Conservation (phyloP, 2,113 vertebrate genomes). For the Equus przewalskii region DNA sequence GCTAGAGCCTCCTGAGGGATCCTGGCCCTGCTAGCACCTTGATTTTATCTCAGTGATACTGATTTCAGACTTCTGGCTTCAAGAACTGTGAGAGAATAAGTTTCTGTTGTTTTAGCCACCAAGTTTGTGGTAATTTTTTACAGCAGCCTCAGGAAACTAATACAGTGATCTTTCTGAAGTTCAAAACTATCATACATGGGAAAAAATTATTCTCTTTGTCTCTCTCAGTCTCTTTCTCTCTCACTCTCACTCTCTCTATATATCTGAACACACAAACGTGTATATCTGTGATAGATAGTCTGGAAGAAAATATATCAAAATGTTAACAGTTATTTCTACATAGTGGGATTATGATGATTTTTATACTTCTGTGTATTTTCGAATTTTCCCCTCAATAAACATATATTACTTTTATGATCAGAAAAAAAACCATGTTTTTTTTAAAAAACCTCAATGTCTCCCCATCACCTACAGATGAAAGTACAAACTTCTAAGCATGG, state of each 20-base stretch:
- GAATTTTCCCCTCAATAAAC: background rate
- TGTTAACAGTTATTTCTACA: slow-evolving; percentile 11
- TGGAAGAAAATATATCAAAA: slow-evolving; percentile 39
- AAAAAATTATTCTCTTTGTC: background rate
- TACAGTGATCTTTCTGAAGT: slow-evolving; percentile 39
- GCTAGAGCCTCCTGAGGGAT: background rate
- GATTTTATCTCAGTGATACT: background rate
- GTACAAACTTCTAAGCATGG: slow-evolving; percentile 36
- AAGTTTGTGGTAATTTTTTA: background rate
- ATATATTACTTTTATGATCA: slow-evolving; percentile 26
- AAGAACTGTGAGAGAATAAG: background rate
- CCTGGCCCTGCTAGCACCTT: background rate
- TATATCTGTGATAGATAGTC: background rate
- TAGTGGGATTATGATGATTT: slow-evolving; percentile 21
- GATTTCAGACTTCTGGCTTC: background rate
- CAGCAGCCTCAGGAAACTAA: background rate
- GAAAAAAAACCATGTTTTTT: background rate
- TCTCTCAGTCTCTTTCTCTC: background rate
- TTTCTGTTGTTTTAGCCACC: background rate
- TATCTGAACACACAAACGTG: background rate
- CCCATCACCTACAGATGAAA: slow-evolving; percentile 19
- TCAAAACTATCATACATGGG: slow-evolving; percentile 1
- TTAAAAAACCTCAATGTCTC: background rate
- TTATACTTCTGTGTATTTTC: background rate
- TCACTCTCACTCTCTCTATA: background rate